A percentile compares a stretch with the other conserved stretches of the same genome.
These are phyloP conservation scores for Acrossocheilus wenchowensis DNA, from an alignment of 2,797 vertebrate genomes.

Conservation along the genomic window DNA sequence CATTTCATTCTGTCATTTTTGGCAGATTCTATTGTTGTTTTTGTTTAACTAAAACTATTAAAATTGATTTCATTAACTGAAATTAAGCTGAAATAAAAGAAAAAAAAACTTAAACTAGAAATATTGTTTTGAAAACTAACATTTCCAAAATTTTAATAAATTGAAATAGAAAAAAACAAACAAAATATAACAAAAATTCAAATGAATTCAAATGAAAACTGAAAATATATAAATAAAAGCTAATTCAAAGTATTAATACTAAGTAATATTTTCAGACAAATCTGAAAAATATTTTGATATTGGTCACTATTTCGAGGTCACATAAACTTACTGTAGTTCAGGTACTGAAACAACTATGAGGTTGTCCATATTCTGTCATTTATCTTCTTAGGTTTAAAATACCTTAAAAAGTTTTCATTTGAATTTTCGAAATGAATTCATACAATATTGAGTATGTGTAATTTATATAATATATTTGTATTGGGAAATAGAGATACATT, in stretches of 20 bases:
- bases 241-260: neutral
- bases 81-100: neutral
- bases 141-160: neutral
- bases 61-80: neutral
- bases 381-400: neutral
- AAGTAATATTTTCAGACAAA: no score
- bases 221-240: neutral
- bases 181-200: neutral
- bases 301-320: neutral
- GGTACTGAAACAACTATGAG: neutral
- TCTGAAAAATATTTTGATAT: neutral
- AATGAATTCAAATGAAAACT: neutral
- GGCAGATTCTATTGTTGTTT: slow-evolving; percentile 62
- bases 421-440: neutral
- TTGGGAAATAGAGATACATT: neutral
- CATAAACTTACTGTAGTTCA: neutral
- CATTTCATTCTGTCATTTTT: slow-evolving; percentile 63
- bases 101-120: neutral
- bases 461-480: neutral
- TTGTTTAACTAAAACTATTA: neutral
- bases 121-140: neutral
- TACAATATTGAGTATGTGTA: no score
- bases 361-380: neutral
- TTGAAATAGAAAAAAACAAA: neutral
- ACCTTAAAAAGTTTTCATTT: no score